Evolutionary conservation across 1,140 invertebrate genomes (phyloP).

Genomic region (Orchesella cincta): DNA sequence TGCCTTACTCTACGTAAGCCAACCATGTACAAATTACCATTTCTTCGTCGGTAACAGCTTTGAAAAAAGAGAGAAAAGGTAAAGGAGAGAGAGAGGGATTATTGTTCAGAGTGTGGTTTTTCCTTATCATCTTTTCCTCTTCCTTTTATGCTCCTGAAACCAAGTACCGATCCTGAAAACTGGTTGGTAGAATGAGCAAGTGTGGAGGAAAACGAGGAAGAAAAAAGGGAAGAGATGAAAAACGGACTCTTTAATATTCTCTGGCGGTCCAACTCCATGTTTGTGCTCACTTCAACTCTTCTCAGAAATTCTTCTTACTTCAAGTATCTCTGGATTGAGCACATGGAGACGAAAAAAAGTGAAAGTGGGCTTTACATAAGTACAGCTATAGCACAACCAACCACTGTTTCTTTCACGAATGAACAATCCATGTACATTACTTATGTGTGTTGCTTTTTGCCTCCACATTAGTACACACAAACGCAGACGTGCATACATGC

Average conservation of each 20-base stretch:
- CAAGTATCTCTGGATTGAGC: no score
- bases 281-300: background rate
- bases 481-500: no score
- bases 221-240: conserved; percentile 13
- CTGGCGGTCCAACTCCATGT: background rate
- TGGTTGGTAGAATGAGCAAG: no score
- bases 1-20: no score
- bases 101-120: no score
- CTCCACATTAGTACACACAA: no score
- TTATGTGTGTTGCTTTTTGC: no score
- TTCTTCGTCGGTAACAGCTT: background rate
- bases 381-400: no score
- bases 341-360: background rate
- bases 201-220: background rate
- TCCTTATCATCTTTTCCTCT: background rate
- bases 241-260: conserved; percentile 19
- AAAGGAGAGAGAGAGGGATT: no score
- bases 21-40: background rate
- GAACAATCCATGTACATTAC: no score
- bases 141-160: background rate
- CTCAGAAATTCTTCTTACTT: background rate
- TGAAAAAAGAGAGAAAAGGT: background rate
- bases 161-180: no score
- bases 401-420: no score
- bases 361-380: background rate